Conservation (phyloP, 1,140 invertebrate species). For the Brachystomella parvula region DNA sequence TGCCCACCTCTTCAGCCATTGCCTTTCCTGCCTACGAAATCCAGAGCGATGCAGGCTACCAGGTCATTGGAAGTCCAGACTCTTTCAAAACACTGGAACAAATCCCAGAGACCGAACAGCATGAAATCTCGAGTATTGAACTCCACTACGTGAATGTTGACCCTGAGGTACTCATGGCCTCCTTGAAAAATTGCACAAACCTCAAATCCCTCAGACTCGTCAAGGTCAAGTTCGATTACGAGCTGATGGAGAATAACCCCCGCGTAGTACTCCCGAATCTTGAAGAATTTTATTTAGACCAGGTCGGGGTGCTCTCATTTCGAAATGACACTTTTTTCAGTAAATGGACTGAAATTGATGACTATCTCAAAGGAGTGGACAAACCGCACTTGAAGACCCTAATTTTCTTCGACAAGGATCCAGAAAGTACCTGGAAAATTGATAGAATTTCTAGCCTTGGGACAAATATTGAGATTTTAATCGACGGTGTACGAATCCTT, state of each 20-base stretch:
- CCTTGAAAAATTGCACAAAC: conserved; percentile 7
- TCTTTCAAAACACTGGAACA: not conserved
- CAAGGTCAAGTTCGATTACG: not conserved
- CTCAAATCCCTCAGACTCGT: conserved; percentile 10
- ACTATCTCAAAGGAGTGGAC: conserved; percentile 10
- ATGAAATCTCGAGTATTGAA: conserved; percentile 4
- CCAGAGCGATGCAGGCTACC: not conserved
- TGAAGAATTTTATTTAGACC: not conserved
- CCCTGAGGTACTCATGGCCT: not conserved
- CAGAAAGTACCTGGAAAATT: not conserved
- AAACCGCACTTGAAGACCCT: not conserved
- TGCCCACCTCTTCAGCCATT: too few relatives aligned
- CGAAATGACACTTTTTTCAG: conserved; percentile 7
- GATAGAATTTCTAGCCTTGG: not conserved
- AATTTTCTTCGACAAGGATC: conserved; percentile 12
- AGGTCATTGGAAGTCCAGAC: not conserved
- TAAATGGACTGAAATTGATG: conserved; percentile 16
- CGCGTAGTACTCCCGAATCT: not conserved
- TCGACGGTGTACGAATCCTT: conserved; percentile 4
- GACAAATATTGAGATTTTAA: not conserved
- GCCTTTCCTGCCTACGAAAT: too few relatives aligned
- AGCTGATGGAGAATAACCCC: not conserved
- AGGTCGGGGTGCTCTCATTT: conserved; percentile 6
- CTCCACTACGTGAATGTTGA: not conserved
- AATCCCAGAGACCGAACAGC: not conserved